phyloP scores from a whole-genome alignment of 2,797 vertebrate species.

The Dallia pectoralis region DNA sequence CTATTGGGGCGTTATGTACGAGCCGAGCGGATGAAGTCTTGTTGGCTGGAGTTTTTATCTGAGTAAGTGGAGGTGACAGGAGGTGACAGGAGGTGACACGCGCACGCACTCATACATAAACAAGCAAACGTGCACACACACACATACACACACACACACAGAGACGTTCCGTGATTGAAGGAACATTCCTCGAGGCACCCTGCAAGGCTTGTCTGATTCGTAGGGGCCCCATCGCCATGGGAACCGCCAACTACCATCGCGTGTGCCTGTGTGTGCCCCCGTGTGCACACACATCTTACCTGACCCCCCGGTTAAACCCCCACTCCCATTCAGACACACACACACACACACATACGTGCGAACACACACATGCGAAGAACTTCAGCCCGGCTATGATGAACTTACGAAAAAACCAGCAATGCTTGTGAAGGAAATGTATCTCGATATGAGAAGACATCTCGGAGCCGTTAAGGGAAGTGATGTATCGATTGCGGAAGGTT shows the following conservation, averaged over 20 bases:
- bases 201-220: slow-evolving; percentile 73
- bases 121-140: not conserved
- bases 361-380: not conserved
- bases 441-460: slow-evolving; percentile 56
- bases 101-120: not conserved
- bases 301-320: slow-evolving; percentile 9
- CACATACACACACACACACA: slow-evolving; percentile 1
- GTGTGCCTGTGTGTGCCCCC: slow-evolving; percentile 21
- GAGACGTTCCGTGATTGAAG: slow-evolving; percentile 63
- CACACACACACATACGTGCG: not conserved
- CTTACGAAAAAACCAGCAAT: slow-evolving; percentile 10
- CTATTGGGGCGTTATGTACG: slow-evolving; percentile 32
- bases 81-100: slow-evolving; percentile 41
- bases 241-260: slow-evolving; percentile 34
- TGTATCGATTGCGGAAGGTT: slow-evolving; percentile 63
- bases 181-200: slow-evolving; percentile 79
- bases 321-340: slow-evolving; percentile 10
- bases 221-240: slow-evolving; percentile 56
- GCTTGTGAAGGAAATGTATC: slow-evolving; percentile 49
- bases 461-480: slow-evolving; percentile 43
- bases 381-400: slow-evolving; percentile 28
- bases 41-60: slow-evolving; percentile 28
- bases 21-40: slow-evolving; percentile 41
- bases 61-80: slow-evolving; percentile 78
- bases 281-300: slow-evolving; percentile 29